Evolutionary conservation across 2,113 vertebrate species (phyloP).

Genomic region (Pteruthius melanotis): DNA sequence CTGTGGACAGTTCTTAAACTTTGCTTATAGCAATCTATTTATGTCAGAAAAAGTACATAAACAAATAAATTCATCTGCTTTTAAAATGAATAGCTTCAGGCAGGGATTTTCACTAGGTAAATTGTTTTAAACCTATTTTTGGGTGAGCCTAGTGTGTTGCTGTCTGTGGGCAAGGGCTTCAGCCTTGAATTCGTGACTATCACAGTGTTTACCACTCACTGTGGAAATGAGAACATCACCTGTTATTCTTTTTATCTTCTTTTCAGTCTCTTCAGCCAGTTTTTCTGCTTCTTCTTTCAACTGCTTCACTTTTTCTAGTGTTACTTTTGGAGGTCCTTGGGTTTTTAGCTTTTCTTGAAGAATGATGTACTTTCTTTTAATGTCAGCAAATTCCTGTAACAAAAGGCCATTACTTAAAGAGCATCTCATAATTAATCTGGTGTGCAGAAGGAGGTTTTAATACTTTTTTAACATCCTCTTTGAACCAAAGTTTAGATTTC

Average conservation of each 20-base stretch:
- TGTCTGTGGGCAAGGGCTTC: neutral
- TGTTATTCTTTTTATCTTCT: constrained; percentile 77
- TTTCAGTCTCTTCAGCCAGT: constrained; percentile 71
- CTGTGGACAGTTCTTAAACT: neutral
- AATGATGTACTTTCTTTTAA: constrained; percentile 65
- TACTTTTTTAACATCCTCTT: neutral
- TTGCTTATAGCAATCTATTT: neutral
- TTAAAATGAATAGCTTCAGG: neutral
- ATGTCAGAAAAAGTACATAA: neutral
- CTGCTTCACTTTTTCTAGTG: constrained; percentile 67
- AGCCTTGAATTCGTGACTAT: neutral
- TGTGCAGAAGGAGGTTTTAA: neutral
- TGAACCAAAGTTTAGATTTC: neutral
- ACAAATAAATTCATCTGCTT: neutral
- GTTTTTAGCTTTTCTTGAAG: constrained; percentile 69
- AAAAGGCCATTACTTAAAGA: neutral
- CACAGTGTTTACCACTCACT: neutral
- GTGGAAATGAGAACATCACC: constrained; percentile 61
- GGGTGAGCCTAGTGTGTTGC: neutral
- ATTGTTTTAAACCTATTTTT: neutral
- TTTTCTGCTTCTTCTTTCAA: constrained; percentile 73
- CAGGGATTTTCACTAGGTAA: neutral
- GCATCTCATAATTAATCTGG: neutral
- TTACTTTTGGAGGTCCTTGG: constrained; percentile 29
- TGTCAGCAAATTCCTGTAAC: constrained; percentile 74